These are phyloP conservation scores for Lasioglossum zephyrum DNA, from an alignment of 2,888 invertebrate species.

Conservation along the genomic window DNA sequence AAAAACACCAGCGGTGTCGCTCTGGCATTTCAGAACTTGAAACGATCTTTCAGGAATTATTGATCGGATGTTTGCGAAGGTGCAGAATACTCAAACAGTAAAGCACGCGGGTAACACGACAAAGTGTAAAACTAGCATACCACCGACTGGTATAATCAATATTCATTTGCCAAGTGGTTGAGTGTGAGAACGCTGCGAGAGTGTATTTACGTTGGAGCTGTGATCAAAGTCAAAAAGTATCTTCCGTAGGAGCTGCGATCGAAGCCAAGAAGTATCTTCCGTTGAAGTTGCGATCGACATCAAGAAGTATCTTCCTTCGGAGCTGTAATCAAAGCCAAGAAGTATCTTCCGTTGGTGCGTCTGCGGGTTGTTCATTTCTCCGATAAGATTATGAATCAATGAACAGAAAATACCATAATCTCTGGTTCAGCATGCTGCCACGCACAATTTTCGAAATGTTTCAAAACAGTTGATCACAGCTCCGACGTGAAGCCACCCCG, in stretches of 20 bases:
- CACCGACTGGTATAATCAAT: background rate
- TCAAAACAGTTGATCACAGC: background rate
- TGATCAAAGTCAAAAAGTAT: background rate
- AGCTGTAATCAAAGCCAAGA: too few species aligned
- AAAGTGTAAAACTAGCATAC: background rate
- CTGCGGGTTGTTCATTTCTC: background rate
- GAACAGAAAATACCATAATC: background rate
- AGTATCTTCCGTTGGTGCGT: background rate
- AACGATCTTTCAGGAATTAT: background rate
- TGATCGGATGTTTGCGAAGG: background rate
- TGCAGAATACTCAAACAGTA: background rate
- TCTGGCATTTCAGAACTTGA: background rate
- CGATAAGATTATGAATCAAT: background rate
- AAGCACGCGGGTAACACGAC: background rate
- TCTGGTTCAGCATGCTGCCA: too few species aligned
- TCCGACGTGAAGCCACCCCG: conserved; percentile 13
- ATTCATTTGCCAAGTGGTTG: background rate
- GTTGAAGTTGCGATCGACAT: too few species aligned
- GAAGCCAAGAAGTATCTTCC: background rate
- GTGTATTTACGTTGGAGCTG: background rate
- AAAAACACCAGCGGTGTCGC: background rate
- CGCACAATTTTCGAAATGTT: background rate
- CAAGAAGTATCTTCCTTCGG: background rate
- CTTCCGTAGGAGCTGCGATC: background rate
- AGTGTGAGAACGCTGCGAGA: background rate